Base-by-base conservation (phyloP, 2,797 vertebrate genomes). In the Remorina albescens region DNA sequence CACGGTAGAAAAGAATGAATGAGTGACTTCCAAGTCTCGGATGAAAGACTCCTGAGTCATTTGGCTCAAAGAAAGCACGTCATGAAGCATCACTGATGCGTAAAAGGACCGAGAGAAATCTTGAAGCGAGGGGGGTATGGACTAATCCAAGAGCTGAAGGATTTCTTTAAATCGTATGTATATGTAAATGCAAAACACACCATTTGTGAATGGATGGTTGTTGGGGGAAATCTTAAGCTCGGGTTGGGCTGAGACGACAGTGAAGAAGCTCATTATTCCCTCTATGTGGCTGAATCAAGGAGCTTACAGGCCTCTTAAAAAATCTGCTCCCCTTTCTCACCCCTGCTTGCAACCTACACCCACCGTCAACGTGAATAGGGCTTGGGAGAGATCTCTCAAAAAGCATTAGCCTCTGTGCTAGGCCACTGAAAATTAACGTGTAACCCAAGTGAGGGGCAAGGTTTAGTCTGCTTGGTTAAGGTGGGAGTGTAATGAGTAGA, bases 131-230 rank as follows among this genome's bases (percentile, higher is more conserved):
- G 72, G 73, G 82, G 85, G 79, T 34, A 69, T 58, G 82, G 78
- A 87, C 92, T 95, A 94, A 95, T 94, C 92, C 88, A 53, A 55
- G 82, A 89, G 71, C 84, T 87, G 77, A 84, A 88, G 86, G 85
- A 87, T 86, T 81, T 63, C 51, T 91, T 90, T 84, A 81, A 86
- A 80, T 78, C 54, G 88, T 83, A 93, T 93, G 91, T 93, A 92
- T 93, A 94, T 95, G 93, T 89, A 94, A 94, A 95, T 93, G 86
- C 19, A 50, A 78, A 83, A 85, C 75, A 80, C 67, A 70, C 36
- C 44, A 32, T 82, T 81, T 83, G 78, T 87, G 83, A 92, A 91
- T 82, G 76, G 70, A 46, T 71, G 71, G 73, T 84, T 74, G 55
- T 78, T 69, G 74, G 80, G 75, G 78, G 84, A 76, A 78, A 84